These are phyloP conservation scores for Malacosoma neustria DNA, from an alignment of 2,888 invertebrate genomes.

Conservation along the genomic window DNA sequence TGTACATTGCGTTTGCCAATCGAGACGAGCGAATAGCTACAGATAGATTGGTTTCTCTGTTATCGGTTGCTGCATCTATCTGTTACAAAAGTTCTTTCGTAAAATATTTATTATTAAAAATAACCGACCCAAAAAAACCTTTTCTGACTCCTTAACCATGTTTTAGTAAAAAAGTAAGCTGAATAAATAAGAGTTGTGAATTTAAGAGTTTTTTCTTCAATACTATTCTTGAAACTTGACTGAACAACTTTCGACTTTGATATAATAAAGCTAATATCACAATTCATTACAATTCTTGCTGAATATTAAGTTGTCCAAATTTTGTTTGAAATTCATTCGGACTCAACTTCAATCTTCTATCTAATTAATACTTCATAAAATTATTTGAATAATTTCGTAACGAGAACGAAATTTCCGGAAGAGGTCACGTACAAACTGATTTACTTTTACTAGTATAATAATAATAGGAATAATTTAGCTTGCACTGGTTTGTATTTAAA, in stretches of 20 bases:
- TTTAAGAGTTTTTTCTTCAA: too few relatives aligned
- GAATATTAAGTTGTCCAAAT: background rate
- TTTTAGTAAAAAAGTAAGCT: too few relatives aligned
- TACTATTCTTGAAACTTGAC: background rate
- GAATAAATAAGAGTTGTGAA: too few relatives aligned
- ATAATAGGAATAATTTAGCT: too few relatives aligned
- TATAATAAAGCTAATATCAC: constrained; percentile 1
- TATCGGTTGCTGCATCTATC: constrained; percentile 32
- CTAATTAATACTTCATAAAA: background rate
- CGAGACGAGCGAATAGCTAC: constrained; percentile 23
- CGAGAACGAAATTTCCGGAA: background rate
- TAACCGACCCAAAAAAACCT: constrained; percentile 1
- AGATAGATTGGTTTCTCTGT: constrained; percentile 28
- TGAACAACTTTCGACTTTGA: background rate
- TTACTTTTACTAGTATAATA: too few relatives aligned
- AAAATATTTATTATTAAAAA: background rate
- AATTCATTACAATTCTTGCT: background rate
- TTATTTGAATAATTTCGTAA: background rate
- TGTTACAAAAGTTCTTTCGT: constrained; percentile 5
- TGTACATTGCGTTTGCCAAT: constrained; percentile 6
- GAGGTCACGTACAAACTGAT: background rate
- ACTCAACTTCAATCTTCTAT: background rate
- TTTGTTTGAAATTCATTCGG: background rate
- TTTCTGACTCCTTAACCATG: too few relatives aligned
- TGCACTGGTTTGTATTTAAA: too few relatives aligned